A percentile compares a stretch with the other conserved stretches of the same genome.
Conservation (phyloP, 2,113 vertebrate species). For the Psephotus haematonotus region DNA sequence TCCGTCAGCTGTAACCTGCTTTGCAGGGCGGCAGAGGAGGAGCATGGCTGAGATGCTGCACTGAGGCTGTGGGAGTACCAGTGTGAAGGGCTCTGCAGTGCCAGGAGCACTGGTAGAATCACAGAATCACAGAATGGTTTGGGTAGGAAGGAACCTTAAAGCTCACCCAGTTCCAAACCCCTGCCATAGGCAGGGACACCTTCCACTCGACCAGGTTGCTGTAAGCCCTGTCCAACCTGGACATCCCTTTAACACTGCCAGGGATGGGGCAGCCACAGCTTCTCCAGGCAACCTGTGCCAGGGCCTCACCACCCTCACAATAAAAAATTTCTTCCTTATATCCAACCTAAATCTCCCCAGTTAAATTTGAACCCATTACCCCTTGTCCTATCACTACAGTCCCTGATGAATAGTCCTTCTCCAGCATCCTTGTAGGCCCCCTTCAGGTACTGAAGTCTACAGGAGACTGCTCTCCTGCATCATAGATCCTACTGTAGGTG, state of each 20-base stretch:
- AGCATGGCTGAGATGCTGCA: not conserved
- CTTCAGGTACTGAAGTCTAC: not conserved
- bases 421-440: not conserved
- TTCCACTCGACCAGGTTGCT: not conserved
- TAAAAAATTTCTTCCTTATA: not conserved
- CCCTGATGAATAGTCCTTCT: not conserved
- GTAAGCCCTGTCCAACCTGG: not conserved
- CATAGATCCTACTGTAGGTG: not conserved
- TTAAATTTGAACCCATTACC: not conserved
- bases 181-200: no score
- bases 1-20: fast-evolving
- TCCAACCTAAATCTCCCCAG: not conserved
- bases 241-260: not conserved
- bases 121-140: no score
- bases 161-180: no score
- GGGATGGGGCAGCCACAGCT: not conserved
- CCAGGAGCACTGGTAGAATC: not conserved
- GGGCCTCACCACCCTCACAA: not conserved
- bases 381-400: not conserved
- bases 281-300: not conserved
- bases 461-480: not conserved
- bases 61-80: not conserved
- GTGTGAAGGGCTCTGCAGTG: not conserved
- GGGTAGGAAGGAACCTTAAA: no score
- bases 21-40: not conserved